A percentile compares a stretch with the other conserved stretches of the same genome.
Conservation (phyloP, 2,113 vertebrate genomes). For the Rhea americana region DNA sequence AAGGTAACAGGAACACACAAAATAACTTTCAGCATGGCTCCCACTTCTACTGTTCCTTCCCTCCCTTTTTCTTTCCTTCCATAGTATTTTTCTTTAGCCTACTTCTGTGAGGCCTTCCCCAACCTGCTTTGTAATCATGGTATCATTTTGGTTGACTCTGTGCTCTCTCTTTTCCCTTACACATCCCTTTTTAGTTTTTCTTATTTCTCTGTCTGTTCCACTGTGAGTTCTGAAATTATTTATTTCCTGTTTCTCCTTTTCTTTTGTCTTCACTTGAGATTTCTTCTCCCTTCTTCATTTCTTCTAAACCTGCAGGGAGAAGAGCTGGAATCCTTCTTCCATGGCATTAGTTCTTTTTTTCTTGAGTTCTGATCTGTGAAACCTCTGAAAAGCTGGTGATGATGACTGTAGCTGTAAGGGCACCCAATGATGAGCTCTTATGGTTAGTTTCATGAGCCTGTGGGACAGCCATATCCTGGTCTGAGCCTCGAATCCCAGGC, state of each 20-base stretch:
- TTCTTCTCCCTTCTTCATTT: background rate
- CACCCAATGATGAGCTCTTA: background rate
- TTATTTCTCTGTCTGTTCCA: background rate
- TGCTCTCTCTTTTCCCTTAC: background rate
- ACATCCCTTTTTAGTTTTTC: background rate
- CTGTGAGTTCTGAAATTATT: background rate
- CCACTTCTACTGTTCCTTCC: background rate
- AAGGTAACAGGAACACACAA: accelerated
- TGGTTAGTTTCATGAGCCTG: background rate
- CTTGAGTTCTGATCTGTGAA: background rate
- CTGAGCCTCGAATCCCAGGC: background rate
- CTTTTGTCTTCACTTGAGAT: background rate
- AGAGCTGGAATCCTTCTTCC: background rate
- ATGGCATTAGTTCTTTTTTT: background rate
- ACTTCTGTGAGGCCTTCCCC: background rate
- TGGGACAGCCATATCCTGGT: background rate
- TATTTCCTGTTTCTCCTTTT: background rate
- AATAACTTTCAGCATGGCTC: background rate
- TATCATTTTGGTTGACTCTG: background rate
- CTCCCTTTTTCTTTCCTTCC: background rate
- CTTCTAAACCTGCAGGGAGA: background rate
- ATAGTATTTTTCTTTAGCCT: background rate
- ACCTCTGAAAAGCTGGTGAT: background rate
- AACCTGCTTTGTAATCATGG: background rate
- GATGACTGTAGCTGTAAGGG: background rate